Evolutionary conservation across 2,797 vertebrate species (phyloP).

Genomic region (Lutjanus campechanus): DNA sequence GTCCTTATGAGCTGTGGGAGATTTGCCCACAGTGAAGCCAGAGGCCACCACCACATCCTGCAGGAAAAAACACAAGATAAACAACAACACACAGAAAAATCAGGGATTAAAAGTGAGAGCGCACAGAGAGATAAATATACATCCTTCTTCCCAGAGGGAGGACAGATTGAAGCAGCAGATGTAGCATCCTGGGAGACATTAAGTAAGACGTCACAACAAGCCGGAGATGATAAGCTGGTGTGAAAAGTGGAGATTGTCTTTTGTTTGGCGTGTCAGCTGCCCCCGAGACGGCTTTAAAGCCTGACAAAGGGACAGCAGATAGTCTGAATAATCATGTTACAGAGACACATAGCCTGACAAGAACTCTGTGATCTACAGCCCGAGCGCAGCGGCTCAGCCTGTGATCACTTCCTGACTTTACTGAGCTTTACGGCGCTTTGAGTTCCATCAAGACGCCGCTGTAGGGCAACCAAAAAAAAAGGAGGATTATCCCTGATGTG

Average conservation of each 20-base stretch:
- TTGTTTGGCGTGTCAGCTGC: slow-evolving; percentile 55
- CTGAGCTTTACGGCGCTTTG: slow-evolving; percentile 26
- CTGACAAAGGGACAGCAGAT: slow-evolving; percentile 60
- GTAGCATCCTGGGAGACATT: slow-evolving; percentile 42
- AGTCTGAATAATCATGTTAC: slow-evolving; percentile 70
- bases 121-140: slow-evolving; percentile 43
- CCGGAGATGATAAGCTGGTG: slow-evolving; percentile 52
- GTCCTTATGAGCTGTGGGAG: slow-evolving; percentile 79
- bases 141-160: slow-evolving; percentile 46
- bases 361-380: slow-evolving; percentile 41
- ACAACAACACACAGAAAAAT: slow-evolving; percentile 35
- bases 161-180: slow-evolving; percentile 60
- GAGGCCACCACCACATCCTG: slow-evolving; percentile 79
- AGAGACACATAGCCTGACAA: slow-evolving; percentile 39
- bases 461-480: slow-evolving; percentile 32
- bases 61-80: slow-evolving; percentile 33
- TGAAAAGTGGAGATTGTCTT: slow-evolving; percentile 60
- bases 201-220: slow-evolving; percentile 58
- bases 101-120: slow-evolving; percentile 38
- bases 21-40: slow-evolving; percentile 81
- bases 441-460: slow-evolving; percentile 35
- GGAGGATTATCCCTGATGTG: slow-evolving; percentile 52
- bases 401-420: slow-evolving; percentile 32
- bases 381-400: slow-evolving; percentile 19
- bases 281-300: slow-evolving; percentile 51